Evolutionary conservation across 1,140 invertebrate genomes (phyloP), one percentile per base, ranked within the genome.

Genomic region (Maconellicoccus hirsutus): DNA sequence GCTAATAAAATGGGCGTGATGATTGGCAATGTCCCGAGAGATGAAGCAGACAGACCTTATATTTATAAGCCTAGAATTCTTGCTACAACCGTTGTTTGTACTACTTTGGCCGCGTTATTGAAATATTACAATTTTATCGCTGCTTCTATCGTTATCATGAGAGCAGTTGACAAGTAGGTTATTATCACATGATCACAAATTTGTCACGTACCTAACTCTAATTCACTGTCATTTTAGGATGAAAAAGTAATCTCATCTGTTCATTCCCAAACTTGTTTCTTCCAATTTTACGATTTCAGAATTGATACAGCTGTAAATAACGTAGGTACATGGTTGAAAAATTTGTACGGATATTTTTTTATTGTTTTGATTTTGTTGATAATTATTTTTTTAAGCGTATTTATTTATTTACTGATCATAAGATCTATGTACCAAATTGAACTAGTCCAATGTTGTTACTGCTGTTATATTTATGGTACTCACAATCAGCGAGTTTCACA

Each of bases 71-170:
- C 61, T 2, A 3, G 61, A 23, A 26, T 6, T 23, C 25, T 66
- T 8, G 61, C 61, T 16, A 66, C 61, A 2, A 66, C 61, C 16
- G 61, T 66, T 4, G 61, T 66, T 1, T 66, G 61, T 23, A 26
- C 61, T 23, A 66, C 61, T 12, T 66, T 66, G 16, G 61, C 61
- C 10, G 61, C 61, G 25, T 26, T 66, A 10, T 26, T 66, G 61
- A 66, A 66, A 26, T 26, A 66, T 26, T 66, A 66, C 16, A 66
- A 66, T 66, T 66, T 66, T 23, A 66, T 66, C 21, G 61, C 61
- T 16, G 61, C 61, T 25, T 66, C 61, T 8, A 66, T 66, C 61
- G 25, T 66, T 25, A 66, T 66, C 16, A 66, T 66, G 61, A 23
- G 61, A 66, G 21, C 61, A 6, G 25, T 16, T 25, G 61, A 66